Percentiles rank a stretch among this genome's conserved stretches.
Conservation (phyloP, 2,113 vertebrate genomes). For the Semicossyphus pulcher region DNA sequence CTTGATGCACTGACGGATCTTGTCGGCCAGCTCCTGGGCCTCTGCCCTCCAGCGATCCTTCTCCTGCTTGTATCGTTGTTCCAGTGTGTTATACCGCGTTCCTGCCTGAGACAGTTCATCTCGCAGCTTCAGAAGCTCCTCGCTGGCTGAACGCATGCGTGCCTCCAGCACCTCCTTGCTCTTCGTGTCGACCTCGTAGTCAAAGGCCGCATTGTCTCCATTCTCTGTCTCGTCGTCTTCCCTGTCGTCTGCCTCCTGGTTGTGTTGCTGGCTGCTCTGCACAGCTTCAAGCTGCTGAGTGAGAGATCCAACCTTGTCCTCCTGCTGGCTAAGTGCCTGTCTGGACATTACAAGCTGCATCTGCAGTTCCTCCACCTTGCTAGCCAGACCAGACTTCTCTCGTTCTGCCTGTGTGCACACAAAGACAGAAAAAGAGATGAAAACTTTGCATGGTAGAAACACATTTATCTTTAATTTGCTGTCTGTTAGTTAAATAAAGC, state of each 20-base stretch:
- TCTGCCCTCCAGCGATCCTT: conserved; percentile 83
- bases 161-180: conserved; percentile 82
- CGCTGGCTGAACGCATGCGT: conserved; percentile 75
- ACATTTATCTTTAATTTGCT: not conserved
- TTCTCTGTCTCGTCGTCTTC: conserved; percentile 36
- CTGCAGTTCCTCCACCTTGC: conserved; percentile 85
- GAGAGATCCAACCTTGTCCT: conserved; percentile 80
- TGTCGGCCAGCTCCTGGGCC: conserved; percentile 83
- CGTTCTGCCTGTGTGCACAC: conserved; percentile 78
- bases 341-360: conserved; percentile 82
- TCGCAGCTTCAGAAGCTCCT: conserved; percentile 81
- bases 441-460: not conserved
- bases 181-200: conserved; percentile 81
- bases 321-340: conserved; percentile 83
- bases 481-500: not conserved
- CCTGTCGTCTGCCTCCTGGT: conserved; percentile 36
- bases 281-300: conserved; percentile 79
- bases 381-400: conserved; percentile 81
- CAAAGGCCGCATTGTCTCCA: conserved; percentile 56
- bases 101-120: conserved; percentile 82
- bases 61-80: conserved; percentile 81
- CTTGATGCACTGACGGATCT: conserved; percentile 84
- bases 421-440: not conserved
- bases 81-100: conserved; percentile 75
- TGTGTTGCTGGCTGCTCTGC: conserved; percentile 57